phyloP scores from a whole-genome alignment of 2,888 invertebrate genomes.

The Dasypogon diadema region DNA sequence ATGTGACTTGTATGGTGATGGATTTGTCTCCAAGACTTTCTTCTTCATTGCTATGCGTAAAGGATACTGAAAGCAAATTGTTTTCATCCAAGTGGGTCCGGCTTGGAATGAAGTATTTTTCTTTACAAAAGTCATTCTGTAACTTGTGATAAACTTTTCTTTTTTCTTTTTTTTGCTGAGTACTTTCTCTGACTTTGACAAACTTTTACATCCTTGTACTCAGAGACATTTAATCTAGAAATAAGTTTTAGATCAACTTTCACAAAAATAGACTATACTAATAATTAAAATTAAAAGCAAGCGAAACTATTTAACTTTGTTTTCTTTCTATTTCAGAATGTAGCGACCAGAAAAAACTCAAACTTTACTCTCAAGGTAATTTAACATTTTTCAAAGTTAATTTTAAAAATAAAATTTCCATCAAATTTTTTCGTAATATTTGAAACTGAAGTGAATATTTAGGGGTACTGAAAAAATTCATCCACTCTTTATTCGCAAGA shows the following conservation, averaged over 20 bases:
- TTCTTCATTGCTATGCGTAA: background rate
- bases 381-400: background rate
- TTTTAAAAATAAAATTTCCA: too few relatives aligned
- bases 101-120: too few relatives aligned
- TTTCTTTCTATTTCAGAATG: slow-evolving; percentile 21
- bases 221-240: background rate
- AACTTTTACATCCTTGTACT: background rate
- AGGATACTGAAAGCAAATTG: background rate
- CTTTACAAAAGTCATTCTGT: too few relatives aligned
- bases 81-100: background rate
- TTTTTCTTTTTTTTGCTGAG: background rate
- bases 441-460: too few relatives aligned
- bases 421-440: too few relatives aligned
- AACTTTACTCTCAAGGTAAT: background rate
- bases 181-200: background rate
- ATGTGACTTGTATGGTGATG: background rate
- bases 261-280: background rate
- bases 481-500: too few relatives aligned
- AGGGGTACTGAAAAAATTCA: too few relatives aligned
- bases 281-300: background rate
- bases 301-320: background rate
- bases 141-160: background rate
- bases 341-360: background rate
- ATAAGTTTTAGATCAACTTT: background rate
- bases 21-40: background rate